Conservation (phyloP, 2,888 invertebrate species). For the Polyommatus iphigenia region DNA sequence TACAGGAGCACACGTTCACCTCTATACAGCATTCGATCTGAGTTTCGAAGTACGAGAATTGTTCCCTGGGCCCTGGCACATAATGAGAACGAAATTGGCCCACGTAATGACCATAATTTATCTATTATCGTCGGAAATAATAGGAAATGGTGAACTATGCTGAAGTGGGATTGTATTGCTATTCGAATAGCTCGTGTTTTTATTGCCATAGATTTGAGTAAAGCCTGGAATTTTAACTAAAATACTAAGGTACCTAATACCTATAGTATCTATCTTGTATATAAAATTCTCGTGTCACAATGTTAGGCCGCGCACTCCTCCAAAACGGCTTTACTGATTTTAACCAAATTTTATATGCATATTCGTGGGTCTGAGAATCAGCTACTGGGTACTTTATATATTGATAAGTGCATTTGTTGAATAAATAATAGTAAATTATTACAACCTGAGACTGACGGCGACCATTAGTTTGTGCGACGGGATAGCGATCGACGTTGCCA, state of each 20-base stretch:
- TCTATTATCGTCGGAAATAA: slow-evolving; percentile 34
- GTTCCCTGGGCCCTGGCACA: background rate
- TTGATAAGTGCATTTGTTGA: no score
- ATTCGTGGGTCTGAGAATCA: no score
- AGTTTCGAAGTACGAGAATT: background rate
- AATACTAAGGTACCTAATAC: background rate
- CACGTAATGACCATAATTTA: slow-evolving; percentile 26
- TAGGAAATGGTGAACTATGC: slow-evolving; percentile 32
- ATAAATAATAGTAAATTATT: no score
- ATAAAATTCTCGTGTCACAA: no score
- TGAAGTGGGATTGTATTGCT: slow-evolving; percentile 1
- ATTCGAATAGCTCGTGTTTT: background rate
- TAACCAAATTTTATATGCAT: no score
- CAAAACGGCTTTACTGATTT: no score
- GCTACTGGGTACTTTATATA: no score
- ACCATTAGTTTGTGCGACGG: no score
- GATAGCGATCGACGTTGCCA: no score
- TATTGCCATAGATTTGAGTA: background rate
- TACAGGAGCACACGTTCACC: no score
- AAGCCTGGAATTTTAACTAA: background rate
- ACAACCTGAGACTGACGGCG: no score
- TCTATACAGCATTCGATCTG: background rate
- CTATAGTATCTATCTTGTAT: background rate
- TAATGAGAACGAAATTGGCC: slow-evolving; percentile 19
- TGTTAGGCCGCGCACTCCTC: no score